Evolutionary conservation across 2,797 vertebrate genomes (phyloP), one percentile per base, ranked within the genome.

Genomic region (Sebastes jordani): DNA sequence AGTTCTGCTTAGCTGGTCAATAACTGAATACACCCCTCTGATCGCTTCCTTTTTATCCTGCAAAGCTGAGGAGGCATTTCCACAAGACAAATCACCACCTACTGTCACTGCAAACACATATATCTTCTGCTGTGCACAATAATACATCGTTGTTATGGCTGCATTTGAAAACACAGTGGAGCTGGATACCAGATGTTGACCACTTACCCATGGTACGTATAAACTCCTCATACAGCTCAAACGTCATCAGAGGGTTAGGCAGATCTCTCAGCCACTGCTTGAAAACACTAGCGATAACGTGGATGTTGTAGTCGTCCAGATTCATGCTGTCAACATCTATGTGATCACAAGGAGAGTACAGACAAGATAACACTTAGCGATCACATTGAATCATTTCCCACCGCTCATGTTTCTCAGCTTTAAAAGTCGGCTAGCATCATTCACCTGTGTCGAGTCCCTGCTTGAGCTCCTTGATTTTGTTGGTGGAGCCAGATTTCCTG

Each of bases 181-280:
- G 61, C 5, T 54, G 29, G 29, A 27, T 10, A 5, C 1, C 3
- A 14, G 13, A 27, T 6, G 58, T 10, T 7, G 11, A 52, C 7
- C 25, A 42, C 95, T 94, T 95, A 99, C 99, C 96, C 97, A 99
- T 98, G 7, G 96, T 97, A 62, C 98, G 97, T 78, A 99, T 96
- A 81, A 99, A 99, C 91, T 99, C 99, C 76, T 98, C 97, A 3
- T 99, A 99, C 32, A 99, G 96, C 93, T 99, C 99, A 74, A 99
- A 99, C 1, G 98, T 99, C 98, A 99, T 97, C 74, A 99, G 96
- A 32, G 99, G 99, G 89, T 98, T 99, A 1, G 99, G 99, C 78
- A 99, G 95, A 70, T 99, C 99, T 63, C 99, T 95, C 73, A 99
- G 95, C 99, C 99, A 99, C 87, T 99, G 99, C 90, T 99, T 99